phyloP scores from a whole-genome alignment of 2,113 vertebrate genomes.

The Clarias batrachus region DNA sequence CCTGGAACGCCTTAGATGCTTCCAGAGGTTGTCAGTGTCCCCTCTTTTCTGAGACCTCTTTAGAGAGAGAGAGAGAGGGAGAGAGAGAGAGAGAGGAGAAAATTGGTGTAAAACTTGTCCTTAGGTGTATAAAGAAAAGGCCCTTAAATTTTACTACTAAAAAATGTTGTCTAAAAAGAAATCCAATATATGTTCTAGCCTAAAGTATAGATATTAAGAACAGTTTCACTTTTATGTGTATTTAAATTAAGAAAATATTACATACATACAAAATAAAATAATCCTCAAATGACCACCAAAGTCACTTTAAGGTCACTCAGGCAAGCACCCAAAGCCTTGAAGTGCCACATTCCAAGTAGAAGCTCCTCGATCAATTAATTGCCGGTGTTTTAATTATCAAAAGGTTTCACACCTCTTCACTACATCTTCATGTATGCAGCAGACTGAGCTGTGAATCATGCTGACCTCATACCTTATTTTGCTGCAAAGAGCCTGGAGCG shows the following conservation, averaged over 20 bases:
- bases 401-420: constrained; percentile 14
- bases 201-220: background rate
- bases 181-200: background rate
- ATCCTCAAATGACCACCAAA: background rate
- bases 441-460: constrained; percentile 7
- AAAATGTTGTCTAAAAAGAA: background rate
- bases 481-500: constrained; percentile 58
- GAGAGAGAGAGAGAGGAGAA: constrained; percentile 18
- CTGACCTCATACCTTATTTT: constrained; percentile 58
- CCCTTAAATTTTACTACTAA: background rate
- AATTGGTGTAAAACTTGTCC: background rate
- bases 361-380: constrained; percentile 24
- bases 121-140: background rate
- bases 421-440: constrained; percentile 5
- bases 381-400: constrained; percentile 30
- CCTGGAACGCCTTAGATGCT: constrained; percentile 68
- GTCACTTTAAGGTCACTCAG: background rate
- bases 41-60: constrained; percentile 50
- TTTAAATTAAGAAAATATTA: background rate
- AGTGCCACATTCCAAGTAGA: constrained; percentile 29
- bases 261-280: background rate
- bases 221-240: background rate
- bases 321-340: background rate
- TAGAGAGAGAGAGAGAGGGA: constrained; percentile 40
- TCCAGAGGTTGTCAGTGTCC: constrained; percentile 62